phyloP scores from a whole-genome alignment of 2,888 invertebrate species.

The Charanyca ferruginea region DNA sequence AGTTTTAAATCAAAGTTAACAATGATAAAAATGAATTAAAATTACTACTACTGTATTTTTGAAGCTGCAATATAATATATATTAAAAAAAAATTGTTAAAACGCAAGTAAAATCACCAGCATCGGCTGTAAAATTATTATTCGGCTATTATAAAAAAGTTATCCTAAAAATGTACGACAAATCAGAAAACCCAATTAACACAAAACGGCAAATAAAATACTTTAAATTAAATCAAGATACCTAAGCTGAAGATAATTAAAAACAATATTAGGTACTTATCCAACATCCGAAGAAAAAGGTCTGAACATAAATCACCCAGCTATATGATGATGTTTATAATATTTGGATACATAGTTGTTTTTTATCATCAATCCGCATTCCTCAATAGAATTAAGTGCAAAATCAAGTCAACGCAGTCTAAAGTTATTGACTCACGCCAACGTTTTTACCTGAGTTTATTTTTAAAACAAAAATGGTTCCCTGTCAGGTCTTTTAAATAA shows the following conservation, averaged over 20 bases:
- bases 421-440: slow-evolving; percentile 77
- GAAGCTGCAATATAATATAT: slow-evolving; percentile 4
- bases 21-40: neutral
- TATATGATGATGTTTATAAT: slow-evolving; percentile 33
- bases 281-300: slow-evolving; percentile 30
- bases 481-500: slow-evolving; percentile 68
- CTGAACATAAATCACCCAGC: slow-evolving; percentile 31
- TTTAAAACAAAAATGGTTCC: slow-evolving; percentile 77
- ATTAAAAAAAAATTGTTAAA: too few relatives aligned
- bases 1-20: slow-evolving; percentile 15
- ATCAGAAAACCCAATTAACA: neutral
- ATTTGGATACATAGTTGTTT: slow-evolving; percentile 56
- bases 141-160: neutral
- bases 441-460: slow-evolving; percentile 87
- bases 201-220: slow-evolving; percentile 3
- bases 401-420: slow-evolving; percentile 75
- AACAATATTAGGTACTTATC: neutral
- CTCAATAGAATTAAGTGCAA: slow-evolving; percentile 79
- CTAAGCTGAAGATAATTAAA: slow-evolving; percentile 10
- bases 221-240: slow-evolving; percentile 12
- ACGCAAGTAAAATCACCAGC: neutral
- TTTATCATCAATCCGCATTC: slow-evolving; percentile 71
- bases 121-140: neutral
- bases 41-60: neutral
- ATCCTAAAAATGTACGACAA: neutral